Conservation (phyloP, 2,797 vertebrate species). For the Schizothorax lantsangensis region DNA sequence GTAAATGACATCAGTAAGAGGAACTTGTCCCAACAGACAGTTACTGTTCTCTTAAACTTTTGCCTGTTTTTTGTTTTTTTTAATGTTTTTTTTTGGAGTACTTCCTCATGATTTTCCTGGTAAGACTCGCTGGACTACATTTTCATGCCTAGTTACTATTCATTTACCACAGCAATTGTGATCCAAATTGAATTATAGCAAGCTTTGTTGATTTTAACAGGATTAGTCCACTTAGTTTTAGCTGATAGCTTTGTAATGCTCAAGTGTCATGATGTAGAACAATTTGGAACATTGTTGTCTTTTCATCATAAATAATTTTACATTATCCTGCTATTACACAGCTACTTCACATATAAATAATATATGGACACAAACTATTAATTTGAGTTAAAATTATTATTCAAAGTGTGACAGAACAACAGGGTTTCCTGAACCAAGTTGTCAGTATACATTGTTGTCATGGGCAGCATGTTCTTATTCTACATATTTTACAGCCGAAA, state of each 20-base stretch:
- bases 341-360: not conserved
- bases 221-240: not conserved
- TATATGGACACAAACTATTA: not conserved
- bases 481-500: not conserved
- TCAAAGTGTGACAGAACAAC: not conserved
- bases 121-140: not conserved
- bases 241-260: not conserved
- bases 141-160: not conserved
- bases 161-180: not conserved
- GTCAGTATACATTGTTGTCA: not conserved
- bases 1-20: conserved; percentile 22
- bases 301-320: not conserved
- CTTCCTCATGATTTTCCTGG: not conserved
- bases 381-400: not conserved
- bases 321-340: not conserved
- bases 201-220: not conserved
- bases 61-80: not conserved
- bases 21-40: conserved; percentile 24
- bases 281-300: not conserved
- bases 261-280: not conserved
- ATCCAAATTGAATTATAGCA: not conserved
- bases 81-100: not conserved
- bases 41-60: conserved; percentile 20
- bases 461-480: not conserved
- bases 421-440: not conserved